These are phyloP conservation scores for Dendronephthya gigantea DNA, from an alignment of 64 coral and sea anemone genomes.

Conservation along the genomic window DNA sequence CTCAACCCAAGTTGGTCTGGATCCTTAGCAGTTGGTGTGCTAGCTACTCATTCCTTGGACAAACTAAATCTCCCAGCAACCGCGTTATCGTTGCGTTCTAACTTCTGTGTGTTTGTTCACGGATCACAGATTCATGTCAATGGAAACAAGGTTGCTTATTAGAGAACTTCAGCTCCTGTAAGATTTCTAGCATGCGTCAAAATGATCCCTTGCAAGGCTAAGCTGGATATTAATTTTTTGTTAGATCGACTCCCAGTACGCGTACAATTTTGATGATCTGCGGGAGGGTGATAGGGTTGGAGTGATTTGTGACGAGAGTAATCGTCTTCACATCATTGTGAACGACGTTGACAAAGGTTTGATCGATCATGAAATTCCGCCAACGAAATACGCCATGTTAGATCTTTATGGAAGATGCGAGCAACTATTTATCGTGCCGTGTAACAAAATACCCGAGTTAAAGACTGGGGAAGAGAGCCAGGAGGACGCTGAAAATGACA, in stretches of 20 bases:
- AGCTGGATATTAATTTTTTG: not conserved
- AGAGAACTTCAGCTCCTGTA: not conserved
- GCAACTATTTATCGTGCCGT: not conserved
- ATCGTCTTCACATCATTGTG: not conserved
- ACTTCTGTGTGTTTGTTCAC: not conserved
- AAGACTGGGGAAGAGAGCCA: not conserved
- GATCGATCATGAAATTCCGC: not conserved
- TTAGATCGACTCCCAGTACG: not conserved
- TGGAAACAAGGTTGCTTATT: not conserved
- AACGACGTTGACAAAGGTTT: conserved; percentile 18
- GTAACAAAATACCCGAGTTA: not conserved
- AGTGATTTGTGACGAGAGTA: not conserved
- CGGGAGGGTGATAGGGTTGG: not conserved
- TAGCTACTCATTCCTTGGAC: not conserved
- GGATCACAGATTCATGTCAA: not conserved
- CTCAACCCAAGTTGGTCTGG: not conserved
- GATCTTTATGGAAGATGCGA: conserved; percentile 10
- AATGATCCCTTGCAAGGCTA: not conserved
- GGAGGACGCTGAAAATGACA: no score
- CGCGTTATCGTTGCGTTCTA: not conserved
- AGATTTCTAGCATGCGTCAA: not conserved
- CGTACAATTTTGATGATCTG: not conserved
- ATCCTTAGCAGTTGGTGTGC: not conserved
- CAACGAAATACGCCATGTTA: not conserved
- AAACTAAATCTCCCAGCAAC: not conserved